A percentile compares a stretch with the other conserved stretches of the same genome.
These are phyloP conservation scores for Dinoponera quadriceps DNA, from an alignment of 1,140 invertebrate species.

Conservation along the genomic window DNA sequence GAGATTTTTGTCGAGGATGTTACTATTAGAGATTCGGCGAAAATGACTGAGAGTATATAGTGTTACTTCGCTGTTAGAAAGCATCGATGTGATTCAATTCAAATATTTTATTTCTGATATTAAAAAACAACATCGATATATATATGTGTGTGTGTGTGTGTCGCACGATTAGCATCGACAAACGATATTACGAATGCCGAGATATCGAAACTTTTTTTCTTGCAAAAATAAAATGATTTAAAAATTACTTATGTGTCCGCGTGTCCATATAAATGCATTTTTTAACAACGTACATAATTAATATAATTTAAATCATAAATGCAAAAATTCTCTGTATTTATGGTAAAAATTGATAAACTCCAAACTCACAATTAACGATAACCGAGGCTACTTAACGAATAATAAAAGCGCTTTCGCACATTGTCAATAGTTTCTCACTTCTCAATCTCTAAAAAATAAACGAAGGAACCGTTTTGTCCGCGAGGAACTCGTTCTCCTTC, in stretches of 20 bases:
- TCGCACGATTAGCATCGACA: too few relatives aligned
- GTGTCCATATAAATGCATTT: too few relatives aligned
- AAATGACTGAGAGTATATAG: not conserved
- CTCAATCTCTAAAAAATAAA: slow-evolving; percentile 1
- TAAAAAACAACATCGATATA: too few relatives aligned
- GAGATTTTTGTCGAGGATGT: not conserved
- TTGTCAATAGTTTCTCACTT: not conserved
- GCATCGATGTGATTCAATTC: not conserved
- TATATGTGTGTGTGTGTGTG: too few relatives aligned
- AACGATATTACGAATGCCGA: too few relatives aligned
- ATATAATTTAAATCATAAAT: not conserved
- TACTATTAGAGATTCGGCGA: not conserved
- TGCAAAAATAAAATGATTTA: too few relatives aligned
- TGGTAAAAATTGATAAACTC: not conserved
- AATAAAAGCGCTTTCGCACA: not conserved
- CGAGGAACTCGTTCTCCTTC: slow-evolving; percentile 52
- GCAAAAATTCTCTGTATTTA: not conserved
- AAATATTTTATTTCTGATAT: too few relatives aligned
- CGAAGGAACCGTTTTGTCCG: slow-evolving; percentile 35
- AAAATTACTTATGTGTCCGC: too few relatives aligned
- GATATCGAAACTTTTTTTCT: too few relatives aligned
- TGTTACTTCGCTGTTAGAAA: not conserved
- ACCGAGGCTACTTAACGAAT: not conserved
- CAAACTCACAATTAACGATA: not conserved
- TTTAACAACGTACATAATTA: too few relatives aligned